phyloP scores from a whole-genome alignment of 2,113 vertebrate species.

The Phalacrocorax aristotelis region DNA sequence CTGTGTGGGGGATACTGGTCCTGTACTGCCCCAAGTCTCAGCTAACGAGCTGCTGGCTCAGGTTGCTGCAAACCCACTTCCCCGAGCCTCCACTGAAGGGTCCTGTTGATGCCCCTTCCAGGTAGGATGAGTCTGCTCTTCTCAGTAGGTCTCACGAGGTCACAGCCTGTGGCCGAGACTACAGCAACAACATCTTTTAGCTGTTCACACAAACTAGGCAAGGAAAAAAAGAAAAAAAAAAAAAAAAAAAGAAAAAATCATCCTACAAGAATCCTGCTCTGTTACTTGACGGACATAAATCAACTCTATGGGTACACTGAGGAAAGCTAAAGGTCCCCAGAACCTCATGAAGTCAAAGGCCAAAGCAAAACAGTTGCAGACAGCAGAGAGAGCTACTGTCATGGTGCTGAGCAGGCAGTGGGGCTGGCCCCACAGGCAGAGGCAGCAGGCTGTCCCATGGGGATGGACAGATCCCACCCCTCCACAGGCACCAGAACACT shows the following conservation, averaged over 20 bases:
- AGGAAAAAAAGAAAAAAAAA: background rate
- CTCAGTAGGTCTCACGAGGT: background rate
- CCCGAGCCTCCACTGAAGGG: background rate
- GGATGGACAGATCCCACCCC: background rate
- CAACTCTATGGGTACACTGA: background rate
- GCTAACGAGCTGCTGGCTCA: background rate
- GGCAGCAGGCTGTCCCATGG: background rate
- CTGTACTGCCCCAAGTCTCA: rapidly evolving
- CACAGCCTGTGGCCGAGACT: background rate
- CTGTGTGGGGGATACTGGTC: background rate
- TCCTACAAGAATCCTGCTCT: background rate
- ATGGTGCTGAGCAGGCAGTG: background rate
- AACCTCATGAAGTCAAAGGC: background rate
- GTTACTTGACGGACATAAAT: background rate
- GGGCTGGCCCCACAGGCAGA: background rate
- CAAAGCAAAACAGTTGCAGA: background rate
- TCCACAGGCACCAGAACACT: background rate
- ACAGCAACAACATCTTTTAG: background rate
- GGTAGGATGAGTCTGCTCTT: background rate
- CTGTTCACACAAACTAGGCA: background rate
- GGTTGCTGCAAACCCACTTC: background rate
- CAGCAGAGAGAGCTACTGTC: background rate
- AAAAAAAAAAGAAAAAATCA: too few species aligned
- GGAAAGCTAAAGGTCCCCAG: background rate
- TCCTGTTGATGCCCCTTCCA: background rate